These are phyloP conservation scores for Sepioteuthis lessoniana DNA, from an alignment of 2,888 invertebrate genomes.

Conservation along the genomic window DNA sequence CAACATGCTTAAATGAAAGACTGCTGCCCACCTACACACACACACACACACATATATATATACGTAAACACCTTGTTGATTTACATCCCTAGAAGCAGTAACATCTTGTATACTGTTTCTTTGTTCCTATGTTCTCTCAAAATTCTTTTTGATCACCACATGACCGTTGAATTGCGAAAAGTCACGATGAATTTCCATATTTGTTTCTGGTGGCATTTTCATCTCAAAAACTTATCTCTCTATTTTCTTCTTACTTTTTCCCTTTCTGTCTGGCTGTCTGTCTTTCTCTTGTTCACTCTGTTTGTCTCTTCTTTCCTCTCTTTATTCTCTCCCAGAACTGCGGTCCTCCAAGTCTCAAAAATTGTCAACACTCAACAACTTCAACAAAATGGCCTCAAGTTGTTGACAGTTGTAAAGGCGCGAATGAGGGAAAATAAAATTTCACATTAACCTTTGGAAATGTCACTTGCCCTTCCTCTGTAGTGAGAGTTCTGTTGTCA, in stretches of 20 bases:
- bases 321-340: neutral
- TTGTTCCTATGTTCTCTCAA: neutral
- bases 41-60: neutral
- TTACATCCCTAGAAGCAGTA: neutral
- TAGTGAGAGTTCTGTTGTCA: neutral
- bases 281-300: neutral
- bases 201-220: neutral
- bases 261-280: neutral
- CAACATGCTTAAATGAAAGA: too few relatives aligned
- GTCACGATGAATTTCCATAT: neutral
- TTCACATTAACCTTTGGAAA: constrained; percentile 8
- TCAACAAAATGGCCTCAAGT: neutral
- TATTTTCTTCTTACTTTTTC: too few relatives aligned
- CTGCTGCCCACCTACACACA: too few relatives aligned
- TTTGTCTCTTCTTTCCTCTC: neutral
- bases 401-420: neutral
- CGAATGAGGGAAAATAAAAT: neutral
- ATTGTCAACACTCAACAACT: constrained; percentile 6
- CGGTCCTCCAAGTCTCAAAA: neutral
- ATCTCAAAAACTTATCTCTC: neutral
- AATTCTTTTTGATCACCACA: neutral
- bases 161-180: neutral
- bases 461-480: neutral
- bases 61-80: neutral
- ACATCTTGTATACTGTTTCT: neutral